Conservation (phyloP, 2,888 invertebrate genomes). For the Phaonia tiefii region DNA sequence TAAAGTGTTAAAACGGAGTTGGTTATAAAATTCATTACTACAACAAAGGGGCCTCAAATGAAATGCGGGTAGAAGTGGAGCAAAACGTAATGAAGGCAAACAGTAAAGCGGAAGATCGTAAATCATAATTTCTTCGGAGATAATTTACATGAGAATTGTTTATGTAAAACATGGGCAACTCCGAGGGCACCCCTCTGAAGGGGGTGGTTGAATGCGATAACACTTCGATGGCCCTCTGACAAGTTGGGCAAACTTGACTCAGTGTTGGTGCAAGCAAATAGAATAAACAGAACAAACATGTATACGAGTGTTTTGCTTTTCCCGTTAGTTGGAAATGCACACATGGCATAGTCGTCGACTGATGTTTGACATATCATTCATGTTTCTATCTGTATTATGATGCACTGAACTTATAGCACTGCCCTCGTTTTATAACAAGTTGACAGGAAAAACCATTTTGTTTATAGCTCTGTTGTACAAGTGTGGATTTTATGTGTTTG, state of each 20-base stretch:
- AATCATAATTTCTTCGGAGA: slow-evolving; percentile 68
- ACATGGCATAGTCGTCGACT: no score
- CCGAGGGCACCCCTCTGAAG: slow-evolving; percentile 1
- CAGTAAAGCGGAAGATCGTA: slow-evolving; percentile 69
- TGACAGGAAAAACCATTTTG: slow-evolving; percentile 19
- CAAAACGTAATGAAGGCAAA: slow-evolving; percentile 17
- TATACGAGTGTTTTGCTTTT: no score
- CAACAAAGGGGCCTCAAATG: slow-evolving; percentile 36
- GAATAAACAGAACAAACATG: no score
- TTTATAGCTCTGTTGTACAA: slow-evolving; percentile 62
- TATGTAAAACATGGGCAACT: slow-evolving; percentile 28
- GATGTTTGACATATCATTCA: no score
- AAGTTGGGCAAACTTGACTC: not conserved
- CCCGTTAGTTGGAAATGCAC: no score
- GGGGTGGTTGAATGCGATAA: not conserved
- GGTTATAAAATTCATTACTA: slow-evolving; percentile 39
- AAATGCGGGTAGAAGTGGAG: not conserved
- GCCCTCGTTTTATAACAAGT: not conserved
- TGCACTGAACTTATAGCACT: not conserved
- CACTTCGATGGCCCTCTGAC: not conserved
- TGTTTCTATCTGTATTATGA: not conserved
- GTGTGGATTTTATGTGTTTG: slow-evolving; percentile 78
- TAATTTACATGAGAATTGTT: slow-evolving; percentile 42
- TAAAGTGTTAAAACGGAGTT: slow-evolving; percentile 55
- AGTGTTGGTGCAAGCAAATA: no score